phyloP scores from a whole-genome alignment of 1,140 invertebrate genomes.

The Choristoneura fumiferana region DNA sequence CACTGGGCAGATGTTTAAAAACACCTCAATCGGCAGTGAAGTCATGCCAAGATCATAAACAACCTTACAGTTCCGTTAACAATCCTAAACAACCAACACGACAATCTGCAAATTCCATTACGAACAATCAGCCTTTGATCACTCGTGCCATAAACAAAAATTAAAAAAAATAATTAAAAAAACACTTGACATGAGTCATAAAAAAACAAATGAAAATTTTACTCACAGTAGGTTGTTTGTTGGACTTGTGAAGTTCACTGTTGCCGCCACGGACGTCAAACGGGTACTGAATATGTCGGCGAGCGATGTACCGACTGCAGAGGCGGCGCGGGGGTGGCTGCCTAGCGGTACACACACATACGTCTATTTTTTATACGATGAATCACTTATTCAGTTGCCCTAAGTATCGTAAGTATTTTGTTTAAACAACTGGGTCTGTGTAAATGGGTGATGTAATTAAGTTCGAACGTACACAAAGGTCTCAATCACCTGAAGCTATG shows the following conservation, averaged over 20 bases:
- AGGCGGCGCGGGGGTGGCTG: slow-evolving; percentile 3
- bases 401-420: slow-evolving; percentile 3
- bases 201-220: neutral
- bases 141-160: neutral
- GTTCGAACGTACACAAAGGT: neutral
- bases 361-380: slow-evolving; percentile 10
- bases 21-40: slow-evolving; percentile 10
- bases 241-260: neutral
- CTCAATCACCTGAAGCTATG: neutral
- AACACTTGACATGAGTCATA: too few relatives aligned
- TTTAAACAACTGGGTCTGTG: slow-evolving; percentile 13
- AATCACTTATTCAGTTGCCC: slow-evolving; percentile 14
- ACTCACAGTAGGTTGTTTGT: slow-evolving; percentile 5
- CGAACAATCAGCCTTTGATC: neutral
- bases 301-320: neutral
- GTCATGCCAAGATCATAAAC: slow-evolving; percentile 14
- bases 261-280: slow-evolving; percentile 5
- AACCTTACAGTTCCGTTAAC: slow-evolving; percentile 12
- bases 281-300: slow-evolving; percentile 4
- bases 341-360: slow-evolving; percentile 14
- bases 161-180: too few relatives aligned
- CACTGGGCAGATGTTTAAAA: slow-evolving; percentile 18
- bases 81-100: slow-evolving; percentile 11
- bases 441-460: slow-evolving; percentile 16
- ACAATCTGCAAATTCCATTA: slow-evolving; percentile 1